Evolutionary conservation across 2,113 vertebrate species (phyloP), one percentile per base, ranked within the genome.

Genomic region (Tricholaema leucomelas): DNA sequence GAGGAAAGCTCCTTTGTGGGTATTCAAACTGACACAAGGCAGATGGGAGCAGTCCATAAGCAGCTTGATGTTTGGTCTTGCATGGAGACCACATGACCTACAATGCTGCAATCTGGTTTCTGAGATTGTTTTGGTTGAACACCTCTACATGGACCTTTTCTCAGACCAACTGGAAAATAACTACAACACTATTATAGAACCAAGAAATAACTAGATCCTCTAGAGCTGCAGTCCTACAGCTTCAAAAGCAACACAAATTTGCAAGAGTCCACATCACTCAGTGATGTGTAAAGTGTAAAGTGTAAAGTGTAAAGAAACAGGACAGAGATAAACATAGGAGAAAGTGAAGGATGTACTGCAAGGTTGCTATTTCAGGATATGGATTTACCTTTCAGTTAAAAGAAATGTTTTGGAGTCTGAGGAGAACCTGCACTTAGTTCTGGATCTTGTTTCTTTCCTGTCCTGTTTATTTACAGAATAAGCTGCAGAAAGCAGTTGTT

Each of bases 401-500:
- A 77, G 27, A 15, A 46, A 88, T 30, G 16, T 85, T 38, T 61
- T 78, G 66, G 52, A 74, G 48, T 75, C 55, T 61, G 66, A 52
- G 58, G 35, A 92, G 24, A 74, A 42, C 42, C 48, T 75, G 65
- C 44, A 25, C 50, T 69, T 64, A 77, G 15, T 40, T 87, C 44
- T 86, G 54, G 54, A 81, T 81, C 35, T 38, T 61, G 27, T 54
- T 27, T 56, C 48, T 93, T 65, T 95, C 17, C 58, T 48, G 35
- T 30, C 58, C 14, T 67, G 87, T 87, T 87, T 80, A 85, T 92
- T 92, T 83, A 86, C 42, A 72, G 61, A 94, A 38, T n/a, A 83
- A 87, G 16, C 33, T 89, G 59, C 59, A 92, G 56, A 87, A 85
- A 77, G 60, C 40, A 63, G 72, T 77, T 82, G 36, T 83, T 92